Percentiles rank a stretch among this genome's conserved stretches.
phyloP scores from a whole-genome alignment of 2,113 vertebrate species.

The Paradisaea rubra region DNA sequence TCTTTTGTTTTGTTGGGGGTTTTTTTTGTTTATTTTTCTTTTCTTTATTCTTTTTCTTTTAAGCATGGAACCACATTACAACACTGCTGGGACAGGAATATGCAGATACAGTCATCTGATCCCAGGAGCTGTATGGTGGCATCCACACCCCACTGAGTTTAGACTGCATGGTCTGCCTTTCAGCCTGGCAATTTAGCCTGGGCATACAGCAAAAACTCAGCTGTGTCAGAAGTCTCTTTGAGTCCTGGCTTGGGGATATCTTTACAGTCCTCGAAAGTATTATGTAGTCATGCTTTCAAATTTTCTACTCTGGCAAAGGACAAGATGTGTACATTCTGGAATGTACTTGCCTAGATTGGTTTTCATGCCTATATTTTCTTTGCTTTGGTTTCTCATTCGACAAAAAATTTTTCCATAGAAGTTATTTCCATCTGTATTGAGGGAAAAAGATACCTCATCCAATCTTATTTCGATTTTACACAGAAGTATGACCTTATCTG shows the following conservation, averaged over 20 bases:
- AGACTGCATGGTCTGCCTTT: not conserved
- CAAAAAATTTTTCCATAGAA: not conserved
- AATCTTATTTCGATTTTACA: not conserved
- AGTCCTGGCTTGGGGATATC: not conserved
- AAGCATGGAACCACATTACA: not conserved
- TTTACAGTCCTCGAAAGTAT: not conserved
- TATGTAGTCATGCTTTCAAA: not conserved
- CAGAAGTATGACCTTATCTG: not conserved
- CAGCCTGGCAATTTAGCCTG: not conserved
- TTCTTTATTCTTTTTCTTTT: not conserved
- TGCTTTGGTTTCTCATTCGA: not conserved
- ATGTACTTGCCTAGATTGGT: not conserved
- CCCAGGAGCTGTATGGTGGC: not conserved
- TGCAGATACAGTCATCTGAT: not conserved
- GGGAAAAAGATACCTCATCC: not conserved
- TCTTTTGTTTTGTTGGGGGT: rapidly evolving
- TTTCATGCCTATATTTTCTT: not conserved
- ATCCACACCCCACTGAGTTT: not conserved
- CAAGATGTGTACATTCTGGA: not conserved
- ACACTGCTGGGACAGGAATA: not conserved
- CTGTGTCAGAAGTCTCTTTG: not conserved
- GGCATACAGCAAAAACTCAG: not conserved
- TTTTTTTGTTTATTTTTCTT: not conserved
- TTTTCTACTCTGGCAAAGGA: not conserved
- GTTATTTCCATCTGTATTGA: not conserved